Conservation (phyloP, 2,888 invertebrate species). For the Epinotia demarniana region DNA sequence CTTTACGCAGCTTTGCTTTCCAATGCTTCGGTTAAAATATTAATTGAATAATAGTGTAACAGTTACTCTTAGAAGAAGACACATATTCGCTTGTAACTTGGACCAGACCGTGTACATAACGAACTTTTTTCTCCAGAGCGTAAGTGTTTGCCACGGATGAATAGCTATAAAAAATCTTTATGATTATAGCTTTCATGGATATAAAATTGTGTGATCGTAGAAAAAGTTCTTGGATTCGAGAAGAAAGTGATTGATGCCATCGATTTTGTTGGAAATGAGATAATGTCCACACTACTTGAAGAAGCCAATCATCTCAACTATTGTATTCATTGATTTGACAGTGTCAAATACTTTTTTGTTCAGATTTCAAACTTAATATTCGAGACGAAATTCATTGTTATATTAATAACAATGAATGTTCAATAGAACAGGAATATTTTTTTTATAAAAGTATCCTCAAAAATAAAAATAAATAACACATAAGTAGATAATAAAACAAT, state of each 20-base stretch:
- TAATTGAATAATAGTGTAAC: not conserved
- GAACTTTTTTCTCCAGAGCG: constrained; percentile 54
- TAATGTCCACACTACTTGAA: constrained; percentile 15
- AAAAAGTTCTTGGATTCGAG: constrained; percentile 58
- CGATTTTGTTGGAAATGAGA: constrained; percentile 21
- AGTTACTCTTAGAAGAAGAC: not conserved
- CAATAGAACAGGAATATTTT: no score
- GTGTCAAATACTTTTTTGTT: not conserved
- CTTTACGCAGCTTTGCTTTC: not conserved
- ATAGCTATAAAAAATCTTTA: constrained; percentile 79
- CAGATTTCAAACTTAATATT: not conserved
- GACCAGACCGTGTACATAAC: constrained; percentile 34
- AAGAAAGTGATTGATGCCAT: constrained; percentile 39
- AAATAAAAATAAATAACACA: no score
- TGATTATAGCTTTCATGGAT: constrained; percentile 79
- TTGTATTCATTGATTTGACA: constrained; percentile 1
- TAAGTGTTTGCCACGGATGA: constrained; percentile 76
- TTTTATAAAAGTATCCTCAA: no score
- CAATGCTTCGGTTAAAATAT: not conserved
- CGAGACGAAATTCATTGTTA: not conserved
- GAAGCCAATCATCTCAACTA: constrained; percentile 7
- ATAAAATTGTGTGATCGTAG: constrained; percentile 77
- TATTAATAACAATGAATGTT: no score
- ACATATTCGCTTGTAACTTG: constrained; percentile 11
- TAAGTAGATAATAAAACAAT: no score